Evolutionary conservation across 2,888 invertebrate species (phyloP).

Genomic region (Thalpophila matura): DNA sequence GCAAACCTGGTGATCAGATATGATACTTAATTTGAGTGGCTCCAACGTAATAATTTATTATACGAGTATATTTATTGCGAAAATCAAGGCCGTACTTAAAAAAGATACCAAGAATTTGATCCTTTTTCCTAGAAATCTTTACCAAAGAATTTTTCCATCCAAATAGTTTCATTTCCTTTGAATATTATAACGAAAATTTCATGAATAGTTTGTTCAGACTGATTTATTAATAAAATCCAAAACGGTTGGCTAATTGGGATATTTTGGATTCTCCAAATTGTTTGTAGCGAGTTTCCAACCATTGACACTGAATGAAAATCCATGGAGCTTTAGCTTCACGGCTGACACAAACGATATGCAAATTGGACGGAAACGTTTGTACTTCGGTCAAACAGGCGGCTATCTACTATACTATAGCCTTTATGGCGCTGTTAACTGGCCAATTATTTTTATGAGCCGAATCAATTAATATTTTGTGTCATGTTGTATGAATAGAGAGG

Average conservation of each 20-base stretch:
- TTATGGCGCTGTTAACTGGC: constrained; percentile 39
- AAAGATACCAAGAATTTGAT: constrained; percentile 6
- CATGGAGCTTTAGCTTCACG: constrained; percentile 3
- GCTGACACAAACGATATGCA: constrained; percentile 37
- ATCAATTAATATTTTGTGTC: constrained; percentile 19
- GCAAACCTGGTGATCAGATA: constrained; percentile 2
- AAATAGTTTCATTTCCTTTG: constrained; percentile 15
- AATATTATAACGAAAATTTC: constrained; percentile 18
- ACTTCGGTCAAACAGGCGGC: constrained; percentile 20
- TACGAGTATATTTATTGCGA: neutral
- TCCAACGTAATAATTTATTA: constrained; percentile 19
- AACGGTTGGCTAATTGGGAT: neutral
- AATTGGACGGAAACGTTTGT: constrained; percentile 41
- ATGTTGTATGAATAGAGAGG: too few species aligned
- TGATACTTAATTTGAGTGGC: constrained; percentile 1
- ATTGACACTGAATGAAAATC: constrained; percentile 8
- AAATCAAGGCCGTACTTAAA: constrained; percentile 5
- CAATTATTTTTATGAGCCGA: constrained; percentile 49
- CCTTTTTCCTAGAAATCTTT: constrained; percentile 16
- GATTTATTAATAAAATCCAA: neutral
- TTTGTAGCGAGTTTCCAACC: constrained; percentile 1
- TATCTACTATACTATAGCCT: constrained; percentile 32
- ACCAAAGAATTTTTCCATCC: constrained; percentile 9
- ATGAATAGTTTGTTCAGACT: constrained; percentile 15
- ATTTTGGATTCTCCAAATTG: neutral